phyloP scores from a whole-genome alignment of 2,113 vertebrate species.

The Clarias gariepinus region DNA sequence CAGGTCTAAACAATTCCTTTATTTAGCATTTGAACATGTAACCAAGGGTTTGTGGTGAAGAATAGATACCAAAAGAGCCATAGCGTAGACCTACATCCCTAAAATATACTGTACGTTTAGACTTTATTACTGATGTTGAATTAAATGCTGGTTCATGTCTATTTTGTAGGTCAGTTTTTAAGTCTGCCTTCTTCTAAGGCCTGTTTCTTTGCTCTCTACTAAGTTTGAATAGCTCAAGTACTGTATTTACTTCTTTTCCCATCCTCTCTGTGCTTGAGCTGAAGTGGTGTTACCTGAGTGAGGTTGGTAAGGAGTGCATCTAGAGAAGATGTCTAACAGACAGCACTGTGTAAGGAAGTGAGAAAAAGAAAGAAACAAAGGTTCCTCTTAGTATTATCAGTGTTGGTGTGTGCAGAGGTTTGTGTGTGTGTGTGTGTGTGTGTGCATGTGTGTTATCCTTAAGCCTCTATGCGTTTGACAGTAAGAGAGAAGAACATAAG shows the following conservation, averaged over 20 bases:
- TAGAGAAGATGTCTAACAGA: conserved; percentile 66
- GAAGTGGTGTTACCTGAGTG: conserved; percentile 69
- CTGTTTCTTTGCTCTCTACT: conserved; percentile 68
- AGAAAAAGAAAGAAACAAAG: conserved; percentile 21
- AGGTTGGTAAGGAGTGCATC: conserved; percentile 70
- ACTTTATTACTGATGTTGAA: background rate
- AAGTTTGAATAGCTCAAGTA: conserved; percentile 39
- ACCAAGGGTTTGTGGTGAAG: background rate
- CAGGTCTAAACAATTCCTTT: background rate
- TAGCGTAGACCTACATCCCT: background rate
- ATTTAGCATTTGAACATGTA: background rate
- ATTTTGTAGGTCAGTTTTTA: conserved; percentile 41
- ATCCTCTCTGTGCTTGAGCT: conserved; percentile 67
- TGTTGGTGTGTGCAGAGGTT: background rate
- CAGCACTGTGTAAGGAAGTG: conserved; percentile 46
- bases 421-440: conserved; percentile 11
- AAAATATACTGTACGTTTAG: background rate
- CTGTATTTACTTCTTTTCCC: conserved; percentile 64
- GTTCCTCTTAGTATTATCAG: background rate
- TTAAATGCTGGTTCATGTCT: conserved; percentile 32
- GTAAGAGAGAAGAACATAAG: conserved; percentile 4
- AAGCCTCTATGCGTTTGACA: conserved; percentile 52
- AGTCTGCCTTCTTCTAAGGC: conserved; percentile 64
- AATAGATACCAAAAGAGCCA: background rate
- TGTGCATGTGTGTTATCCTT: conserved; percentile 28